Conservation (phyloP, 2,888 invertebrate genomes). For the Steinernema carpocapsae region DNA sequence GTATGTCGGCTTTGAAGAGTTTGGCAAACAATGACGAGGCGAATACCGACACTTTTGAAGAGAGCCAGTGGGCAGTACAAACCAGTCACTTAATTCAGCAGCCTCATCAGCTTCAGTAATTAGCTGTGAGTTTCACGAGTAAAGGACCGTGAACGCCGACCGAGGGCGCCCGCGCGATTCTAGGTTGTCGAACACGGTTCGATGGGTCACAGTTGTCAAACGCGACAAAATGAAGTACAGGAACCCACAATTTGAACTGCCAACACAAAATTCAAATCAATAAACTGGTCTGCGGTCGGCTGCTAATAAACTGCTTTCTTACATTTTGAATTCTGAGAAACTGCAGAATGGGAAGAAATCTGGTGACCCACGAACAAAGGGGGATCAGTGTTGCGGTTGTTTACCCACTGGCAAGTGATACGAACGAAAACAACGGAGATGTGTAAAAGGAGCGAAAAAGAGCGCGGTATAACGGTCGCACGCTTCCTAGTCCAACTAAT, state of each 20-base stretch:
- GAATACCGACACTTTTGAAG: constrained; percentile 27
- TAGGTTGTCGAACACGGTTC: background rate
- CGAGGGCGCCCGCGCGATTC: background rate
- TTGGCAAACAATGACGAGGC: constrained; percentile 24
- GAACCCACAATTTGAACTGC: background rate
- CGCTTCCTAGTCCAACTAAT: no score
- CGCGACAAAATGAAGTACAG: background rate
- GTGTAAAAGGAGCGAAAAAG: constrained; percentile 11
- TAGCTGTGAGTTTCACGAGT: constrained; percentile 12
- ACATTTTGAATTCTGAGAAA: no score
- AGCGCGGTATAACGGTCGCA: background rate
- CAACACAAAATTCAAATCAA: constrained; percentile 21
- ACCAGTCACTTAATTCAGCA: constrained; percentile 26
- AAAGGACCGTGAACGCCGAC: background rate
- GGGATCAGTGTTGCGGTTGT: constrained; percentile 21
- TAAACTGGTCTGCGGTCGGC: background rate
- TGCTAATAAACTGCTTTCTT: no score
- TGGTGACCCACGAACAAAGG: constrained; percentile 10
- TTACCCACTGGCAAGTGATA: constrained; percentile 7
- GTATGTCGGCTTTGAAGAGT: constrained; percentile 23
- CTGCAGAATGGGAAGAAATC: no score
- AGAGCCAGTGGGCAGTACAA: constrained; percentile 6
- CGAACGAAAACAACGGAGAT: constrained; percentile 20
- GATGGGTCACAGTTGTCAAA: constrained; percentile 21
- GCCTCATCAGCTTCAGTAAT: constrained; percentile 12